Conservation (phyloP, 2,888 invertebrate species). For the Empis stercorea region DNA sequence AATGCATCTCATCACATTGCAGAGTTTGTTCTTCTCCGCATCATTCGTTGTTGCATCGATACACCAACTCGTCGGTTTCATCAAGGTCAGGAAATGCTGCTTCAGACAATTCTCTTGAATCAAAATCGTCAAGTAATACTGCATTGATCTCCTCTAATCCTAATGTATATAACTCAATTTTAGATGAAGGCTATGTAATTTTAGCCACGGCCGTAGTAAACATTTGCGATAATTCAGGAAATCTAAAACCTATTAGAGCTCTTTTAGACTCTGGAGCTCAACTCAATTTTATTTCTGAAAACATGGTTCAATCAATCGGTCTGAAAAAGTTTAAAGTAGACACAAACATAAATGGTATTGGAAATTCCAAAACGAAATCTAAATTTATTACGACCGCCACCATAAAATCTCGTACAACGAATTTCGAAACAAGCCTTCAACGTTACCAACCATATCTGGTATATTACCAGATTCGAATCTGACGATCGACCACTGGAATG, state of each 20-base stretch:
- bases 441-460: neutral
- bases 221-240: neutral
- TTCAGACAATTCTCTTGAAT: neutral
- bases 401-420: neutral
- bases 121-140: neutral
- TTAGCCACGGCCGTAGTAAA: neutral
- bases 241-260: neutral
- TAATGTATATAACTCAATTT: neutral
- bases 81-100: neutral
- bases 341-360: neutral
- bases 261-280: neutral
- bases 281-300: neutral
- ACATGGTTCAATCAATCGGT: neutral
- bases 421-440: neutral
- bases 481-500: neutral
- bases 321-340: neutral
- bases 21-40: conserved; percentile 3
- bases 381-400: neutral
- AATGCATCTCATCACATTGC: conserved; percentile 4
- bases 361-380: neutral
- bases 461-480: neutral
- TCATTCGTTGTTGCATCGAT: conserved; percentile 2
- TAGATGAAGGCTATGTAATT: neutral
- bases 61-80: neutral
- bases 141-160: neutral